phyloP scores from a whole-genome alignment of 2,888 invertebrate species.

The Maniola hyperantus region DNA sequence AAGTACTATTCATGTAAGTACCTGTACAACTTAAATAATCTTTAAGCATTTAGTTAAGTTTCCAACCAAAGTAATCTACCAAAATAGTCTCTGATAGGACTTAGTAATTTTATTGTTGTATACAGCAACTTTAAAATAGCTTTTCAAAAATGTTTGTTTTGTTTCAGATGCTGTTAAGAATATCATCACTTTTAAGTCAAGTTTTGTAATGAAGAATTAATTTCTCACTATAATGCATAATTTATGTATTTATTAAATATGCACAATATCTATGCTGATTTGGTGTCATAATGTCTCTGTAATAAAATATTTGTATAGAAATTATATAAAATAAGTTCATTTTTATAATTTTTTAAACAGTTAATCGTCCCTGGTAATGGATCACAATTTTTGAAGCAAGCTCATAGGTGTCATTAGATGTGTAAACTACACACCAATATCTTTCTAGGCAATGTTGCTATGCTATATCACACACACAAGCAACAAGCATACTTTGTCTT shows the following conservation, averaged over 20 bases:
- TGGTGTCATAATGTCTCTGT: background rate
- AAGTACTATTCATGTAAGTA: constrained; percentile 50
- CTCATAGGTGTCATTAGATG: too few species aligned
- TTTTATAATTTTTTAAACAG: too few species aligned
- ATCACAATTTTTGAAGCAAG: too few species aligned
- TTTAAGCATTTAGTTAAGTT: background rate
- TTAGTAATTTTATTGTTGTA: background rate
- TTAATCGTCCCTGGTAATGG: too few species aligned
- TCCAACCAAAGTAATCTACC: background rate
- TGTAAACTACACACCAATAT: too few species aligned
- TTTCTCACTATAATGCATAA: background rate
- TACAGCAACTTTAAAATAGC: background rate
- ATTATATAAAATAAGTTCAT: background rate
- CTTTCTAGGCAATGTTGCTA: too few species aligned
- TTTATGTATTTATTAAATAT: background rate
- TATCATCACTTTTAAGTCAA: background rate
- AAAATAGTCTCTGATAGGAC: too few species aligned
- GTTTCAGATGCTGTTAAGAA: constrained; percentile 1
- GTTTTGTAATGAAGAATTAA: background rate
- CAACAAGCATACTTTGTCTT: too few species aligned
- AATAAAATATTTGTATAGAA: background rate
- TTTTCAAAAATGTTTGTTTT: background rate
- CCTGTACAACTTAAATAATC: background rate
- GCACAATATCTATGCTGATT: background rate
- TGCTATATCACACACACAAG: too few species aligned